Evolutionary conservation across 2,113 vertebrate genomes (phyloP), one percentile per base, ranked within the genome.

Genomic region (Alexandromys fortis): DNA sequence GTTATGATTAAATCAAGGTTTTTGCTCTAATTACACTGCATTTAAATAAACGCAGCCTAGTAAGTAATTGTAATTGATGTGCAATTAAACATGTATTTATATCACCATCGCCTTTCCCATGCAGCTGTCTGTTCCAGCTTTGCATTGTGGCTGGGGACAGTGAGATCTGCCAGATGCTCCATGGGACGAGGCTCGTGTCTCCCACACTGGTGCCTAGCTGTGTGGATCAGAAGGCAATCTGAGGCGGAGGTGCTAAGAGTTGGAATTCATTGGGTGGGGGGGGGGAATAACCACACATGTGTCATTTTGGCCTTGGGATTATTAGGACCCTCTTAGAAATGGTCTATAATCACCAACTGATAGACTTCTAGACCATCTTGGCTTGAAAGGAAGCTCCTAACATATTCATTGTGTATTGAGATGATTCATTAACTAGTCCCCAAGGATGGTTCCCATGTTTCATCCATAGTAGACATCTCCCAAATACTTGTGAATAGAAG

Each of bases 61-160:
- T 98, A 98, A 98, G 98, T 99, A 98, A 98, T 98, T 98, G 98
- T 98, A 98, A 98, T 98, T 99, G 98, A 98, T 98, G 98, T 98
- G 98, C 98, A 98, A 98, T 98, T 99, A 98, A 98, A 98, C 98
- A 97, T 98, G 95, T 98, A 99, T 98, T 98, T 98, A 98, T 98
- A 98, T 98, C 98, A 90, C 98, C 94, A 96, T 97, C 95, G 98
- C 98, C 97, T 98, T 97, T 94, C 86, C 97, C 78, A 35, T 96
- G 97, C 98, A 98, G 98, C 98, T 98, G 98, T 96, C 97, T 98
- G 13, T 97, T 97, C 96, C 94, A 92, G 97, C 96, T 97, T 98
- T 97, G 97, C 97, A 96, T 92, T 97, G 98, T 93, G 98, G 92
- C 95, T 97, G 77, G 77, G 79, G 79, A 86, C 38, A 75, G 87